phyloP scores from a whole-genome alignment of 2,888 invertebrate genomes.

The Torymus tubicola region DNA sequence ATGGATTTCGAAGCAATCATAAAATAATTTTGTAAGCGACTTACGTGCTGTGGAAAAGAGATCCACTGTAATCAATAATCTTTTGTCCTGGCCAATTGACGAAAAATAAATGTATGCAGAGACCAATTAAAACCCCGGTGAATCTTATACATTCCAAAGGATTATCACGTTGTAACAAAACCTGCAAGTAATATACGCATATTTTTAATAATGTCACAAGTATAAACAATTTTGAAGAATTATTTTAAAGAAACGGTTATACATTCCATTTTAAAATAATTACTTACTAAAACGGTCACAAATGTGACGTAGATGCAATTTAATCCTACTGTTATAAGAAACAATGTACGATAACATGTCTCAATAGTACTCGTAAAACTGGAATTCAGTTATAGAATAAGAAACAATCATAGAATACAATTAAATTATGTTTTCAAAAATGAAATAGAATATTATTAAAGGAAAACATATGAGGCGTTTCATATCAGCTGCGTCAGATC shows the following conservation, averaged over 20 bases:
- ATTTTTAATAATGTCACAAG: too few relatives aligned
- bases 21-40: neutral
- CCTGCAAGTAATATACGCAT: neutral
- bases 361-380: constrained; percentile 14
- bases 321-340: constrained; percentile 14
- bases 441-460: too few relatives aligned
- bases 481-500: too few relatives aligned
- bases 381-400: neutral
- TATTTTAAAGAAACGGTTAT: too few relatives aligned
- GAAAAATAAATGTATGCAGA: constrained; percentile 33
- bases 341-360: constrained; percentile 8
- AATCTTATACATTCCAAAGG: constrained; percentile 7
- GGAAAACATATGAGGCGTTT: too few relatives aligned
- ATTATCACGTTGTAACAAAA: constrained; percentile 15
- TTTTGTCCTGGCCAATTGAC: constrained; percentile 45
- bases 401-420: too few relatives aligned
- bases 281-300: constrained; percentile 3
- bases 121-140: neutral
- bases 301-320: neutral
- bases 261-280: neutral
- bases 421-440: too few relatives aligned
- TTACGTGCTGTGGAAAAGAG: constrained; percentile 31
- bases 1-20: too few relatives aligned
- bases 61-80: constrained; percentile 24
- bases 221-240: too few relatives aligned